Percentiles rank a stretch among this genome's conserved stretches.
Conservation (phyloP, 2,797 vertebrate genomes). For the Spatula versicolor region DNA sequence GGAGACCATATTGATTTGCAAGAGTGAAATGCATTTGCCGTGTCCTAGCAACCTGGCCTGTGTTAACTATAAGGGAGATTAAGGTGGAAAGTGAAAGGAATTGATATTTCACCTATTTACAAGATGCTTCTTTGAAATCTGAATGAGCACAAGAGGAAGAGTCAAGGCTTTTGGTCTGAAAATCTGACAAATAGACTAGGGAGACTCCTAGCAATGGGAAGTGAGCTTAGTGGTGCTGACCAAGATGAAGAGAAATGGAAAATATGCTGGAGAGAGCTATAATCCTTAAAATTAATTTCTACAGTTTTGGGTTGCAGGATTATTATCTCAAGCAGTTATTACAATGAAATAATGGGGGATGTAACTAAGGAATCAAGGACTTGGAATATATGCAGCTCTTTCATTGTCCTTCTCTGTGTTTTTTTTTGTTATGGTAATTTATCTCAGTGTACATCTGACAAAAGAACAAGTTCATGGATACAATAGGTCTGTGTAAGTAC, state of each 20-base stretch:
- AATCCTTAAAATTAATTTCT: background rate
- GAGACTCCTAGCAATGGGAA: background rate
- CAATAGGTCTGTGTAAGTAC: background rate
- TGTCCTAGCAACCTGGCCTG: background rate
- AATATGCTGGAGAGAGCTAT: background rate
- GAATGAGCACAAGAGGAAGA: background rate
- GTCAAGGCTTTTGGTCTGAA: background rate
- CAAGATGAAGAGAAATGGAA: background rate
- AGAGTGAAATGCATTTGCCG: background rate
- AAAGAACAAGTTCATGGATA: background rate
- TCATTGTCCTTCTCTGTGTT: background rate
- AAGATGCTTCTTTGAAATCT: background rate
- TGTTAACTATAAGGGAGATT: background rate
- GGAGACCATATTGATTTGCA: background rate
- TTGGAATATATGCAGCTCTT: background rate
- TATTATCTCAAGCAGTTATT: background rate
- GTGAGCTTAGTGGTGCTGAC: background rate
- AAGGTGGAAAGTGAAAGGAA: background rate
- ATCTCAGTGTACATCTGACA: background rate
- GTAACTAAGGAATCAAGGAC: background rate
- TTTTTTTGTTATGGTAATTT: constrained; percentile 29
- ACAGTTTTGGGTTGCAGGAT: background rate
- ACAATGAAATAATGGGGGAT: background rate
- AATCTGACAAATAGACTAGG: background rate
- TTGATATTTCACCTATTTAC: background rate